These are phyloP conservation scores for Notodonta dromedarius DNA, from an alignment of 2,888 invertebrate species.

Conservation along the genomic window DNA sequence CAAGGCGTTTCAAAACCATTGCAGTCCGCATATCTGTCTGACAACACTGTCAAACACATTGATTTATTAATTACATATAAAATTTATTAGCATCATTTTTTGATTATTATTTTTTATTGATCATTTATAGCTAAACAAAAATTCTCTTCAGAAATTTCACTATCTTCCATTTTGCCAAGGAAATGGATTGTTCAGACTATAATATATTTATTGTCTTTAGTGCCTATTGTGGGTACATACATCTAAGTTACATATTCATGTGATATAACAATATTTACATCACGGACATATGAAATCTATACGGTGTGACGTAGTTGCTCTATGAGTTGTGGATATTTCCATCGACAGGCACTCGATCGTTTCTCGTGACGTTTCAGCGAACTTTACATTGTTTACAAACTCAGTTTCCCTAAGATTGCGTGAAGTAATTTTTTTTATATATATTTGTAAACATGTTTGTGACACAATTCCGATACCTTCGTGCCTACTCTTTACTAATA, in stretches of 20 bases:
- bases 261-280: not conserved
- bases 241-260: not conserved
- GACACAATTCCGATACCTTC: constrained; percentile 14
- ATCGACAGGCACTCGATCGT: constrained; percentile 20
- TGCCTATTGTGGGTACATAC: not conserved
- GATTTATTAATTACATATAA: constrained; percentile 11
- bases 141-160: constrained; percentile 13
- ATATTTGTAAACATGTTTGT: constrained; percentile 19
- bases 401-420: constrained; percentile 25
- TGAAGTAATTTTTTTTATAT: constrained; percentile 21
- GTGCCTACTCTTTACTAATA: not conserved
- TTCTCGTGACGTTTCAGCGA: constrained; percentile 23
- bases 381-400: constrained; percentile 23
- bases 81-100: constrained; percentile 12
- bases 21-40: constrained; percentile 22
- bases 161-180: constrained; percentile 17
- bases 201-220: not conserved
- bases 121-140: constrained; percentile 10
- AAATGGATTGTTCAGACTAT: constrained; percentile 13
- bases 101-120: constrained; percentile 14
- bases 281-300: not conserved
- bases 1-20: constrained; percentile 29
- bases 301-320: constrained; percentile 17
- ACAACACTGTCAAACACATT: constrained; percentile 27
- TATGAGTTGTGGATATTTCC: constrained; percentile 9